Evolutionary conservation across 2,113 vertebrate species (phyloP).

Genomic region (Lepus europaeus): DNA sequence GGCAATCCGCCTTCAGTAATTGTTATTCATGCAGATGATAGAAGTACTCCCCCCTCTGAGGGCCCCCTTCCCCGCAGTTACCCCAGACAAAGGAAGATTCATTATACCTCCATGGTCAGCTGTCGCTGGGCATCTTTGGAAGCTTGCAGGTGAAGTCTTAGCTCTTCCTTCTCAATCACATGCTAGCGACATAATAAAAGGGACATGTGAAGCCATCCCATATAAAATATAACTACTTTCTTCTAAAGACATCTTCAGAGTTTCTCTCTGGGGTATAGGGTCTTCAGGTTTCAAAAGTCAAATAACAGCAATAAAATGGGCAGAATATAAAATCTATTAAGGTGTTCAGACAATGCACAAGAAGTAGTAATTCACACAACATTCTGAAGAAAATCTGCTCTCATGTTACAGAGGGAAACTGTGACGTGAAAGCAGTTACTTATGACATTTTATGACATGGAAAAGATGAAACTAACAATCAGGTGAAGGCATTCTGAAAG

Average conservation of each 20-base stretch:
- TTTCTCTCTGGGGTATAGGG: neutral
- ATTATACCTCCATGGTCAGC: constrained; percentile 96
- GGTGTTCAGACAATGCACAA: constrained; percentile 19
- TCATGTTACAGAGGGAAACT: neutral
- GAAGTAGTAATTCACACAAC: neutral
- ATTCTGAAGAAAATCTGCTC: constrained; percentile 2
- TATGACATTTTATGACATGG: neutral
- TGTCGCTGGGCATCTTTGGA: constrained; percentile 98
- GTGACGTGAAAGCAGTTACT: constrained; percentile 35
- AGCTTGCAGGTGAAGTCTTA: constrained; percentile 96
- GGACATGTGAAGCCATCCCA: constrained; percentile 54
- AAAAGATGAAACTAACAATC: neutral
- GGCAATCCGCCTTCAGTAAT: neutral
- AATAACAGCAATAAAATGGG: constrained; percentile 25
- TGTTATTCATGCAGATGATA: neutral
- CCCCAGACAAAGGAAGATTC: neutral
- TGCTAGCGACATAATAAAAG: constrained; percentile 88
- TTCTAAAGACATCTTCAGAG: constrained; percentile 23
- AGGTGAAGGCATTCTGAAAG: neutral
- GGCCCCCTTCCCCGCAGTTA: neutral
- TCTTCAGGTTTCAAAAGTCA: constrained; percentile 11
- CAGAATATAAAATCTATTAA: constrained; percentile 23
- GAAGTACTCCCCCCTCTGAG: neutral
- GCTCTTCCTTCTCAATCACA: constrained; percentile 97
- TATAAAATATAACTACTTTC: neutral